A percentile compares a stretch with the other conserved stretches of the same genome.
These are phyloP conservation scores for Uromys caudimaculatus DNA, from an alignment of 2,797 vertebrate species.

Conservation along the genomic window DNA sequence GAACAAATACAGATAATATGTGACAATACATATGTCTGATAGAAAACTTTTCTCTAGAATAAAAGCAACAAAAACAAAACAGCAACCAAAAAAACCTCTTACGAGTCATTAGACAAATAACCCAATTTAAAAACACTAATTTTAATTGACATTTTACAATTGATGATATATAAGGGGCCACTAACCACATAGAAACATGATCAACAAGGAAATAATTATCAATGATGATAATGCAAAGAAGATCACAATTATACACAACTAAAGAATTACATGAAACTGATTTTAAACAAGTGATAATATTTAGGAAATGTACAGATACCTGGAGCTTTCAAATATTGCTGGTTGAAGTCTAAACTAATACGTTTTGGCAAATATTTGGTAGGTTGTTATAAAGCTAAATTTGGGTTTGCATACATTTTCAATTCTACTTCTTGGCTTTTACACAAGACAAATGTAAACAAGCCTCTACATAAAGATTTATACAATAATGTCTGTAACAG, in stretches of 20 bases:
- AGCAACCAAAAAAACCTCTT: neutral
- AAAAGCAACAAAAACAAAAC: neutral
- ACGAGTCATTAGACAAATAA: neutral
- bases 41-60: neutral
- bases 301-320: neutral
- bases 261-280: neutral
- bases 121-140: neutral
- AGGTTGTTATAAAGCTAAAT: conserved; percentile 3
- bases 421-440: neutral
- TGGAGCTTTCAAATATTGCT: neutral
- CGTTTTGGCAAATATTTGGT: neutral
- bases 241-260: neutral
- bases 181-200: neutral
- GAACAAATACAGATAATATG: neutral
- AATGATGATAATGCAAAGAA: neutral
- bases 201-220: neutral
- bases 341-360: neutral
- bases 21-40: neutral
- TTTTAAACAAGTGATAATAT: neutral
- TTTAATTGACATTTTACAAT: neutral
- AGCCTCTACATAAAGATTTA: neutral
- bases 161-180: neutral
- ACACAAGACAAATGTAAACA: neutral
- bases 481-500: neutral
- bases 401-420: neutral